Evolutionary conservation across 2,888 invertebrate species (phyloP), one percentile per base, ranked within the genome.

Genomic region (Fragum fragum): DNA sequence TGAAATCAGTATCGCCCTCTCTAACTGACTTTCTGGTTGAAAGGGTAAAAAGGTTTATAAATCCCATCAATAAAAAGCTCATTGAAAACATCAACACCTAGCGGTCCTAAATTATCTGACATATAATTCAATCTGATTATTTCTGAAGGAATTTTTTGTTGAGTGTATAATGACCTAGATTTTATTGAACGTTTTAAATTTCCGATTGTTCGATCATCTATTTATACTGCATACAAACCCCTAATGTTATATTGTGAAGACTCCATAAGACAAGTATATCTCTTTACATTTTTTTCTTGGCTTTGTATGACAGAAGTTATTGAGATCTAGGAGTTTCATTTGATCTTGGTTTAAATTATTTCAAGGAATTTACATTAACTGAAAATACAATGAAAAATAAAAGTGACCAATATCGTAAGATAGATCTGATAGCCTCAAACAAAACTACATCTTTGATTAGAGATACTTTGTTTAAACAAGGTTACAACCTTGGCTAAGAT

Each of bases 141-240:
- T 57, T 26, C 28, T 23, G 11, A 18, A 32, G 61, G 26, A 66
- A 36, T 18, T 36, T 36, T 61, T 42, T 66, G 66, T 42, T 39
- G 66, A 42, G 66, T 66, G 66, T 66, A 66, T 66, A 66, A 66
- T 66, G 66, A 39, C 66, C 66, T 16, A 42, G 66, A 66, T 66
- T 66, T 66, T 66, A 66, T 66, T 39, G 66, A 61, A 61, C 47
- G 66, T 66, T 23, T 39, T 66, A 23, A 42, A 66, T 42, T 66
- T 66, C 66, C 21, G 42, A 42, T 66, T 39, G 42, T 66, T 42
- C 23, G 66, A 66, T 66, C 66, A 66, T 42, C 42, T 66, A 42
- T 66, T 66, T 66, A 42, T 66, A 66, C 11, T 42, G n/a, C 42
- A 42, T 16, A 42, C 63, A 42, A 66, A n/a, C 18, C n/a, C 36